These are phyloP conservation scores for Drosophila varians DNA, from an alignment of 1,140 invertebrate species.

Conservation along the genomic window DNA sequence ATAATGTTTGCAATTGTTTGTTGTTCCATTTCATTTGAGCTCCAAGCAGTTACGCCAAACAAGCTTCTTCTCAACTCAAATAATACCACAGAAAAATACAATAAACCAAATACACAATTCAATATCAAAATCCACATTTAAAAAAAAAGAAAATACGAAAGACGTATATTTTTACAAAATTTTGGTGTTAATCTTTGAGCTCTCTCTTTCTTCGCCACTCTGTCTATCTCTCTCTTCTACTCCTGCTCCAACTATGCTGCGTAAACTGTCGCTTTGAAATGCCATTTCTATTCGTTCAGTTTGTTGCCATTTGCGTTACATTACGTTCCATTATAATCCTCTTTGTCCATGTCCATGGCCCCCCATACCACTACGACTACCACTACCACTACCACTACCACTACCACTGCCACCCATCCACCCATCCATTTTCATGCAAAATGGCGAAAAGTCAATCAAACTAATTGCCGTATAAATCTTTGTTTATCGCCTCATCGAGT, in stretches of 20 bases:
- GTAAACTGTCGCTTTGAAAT: constrained; percentile 41
- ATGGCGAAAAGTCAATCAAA: constrained; percentile 26
- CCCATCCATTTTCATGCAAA: constrained; percentile 5
- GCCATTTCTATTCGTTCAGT: constrained; percentile 23
- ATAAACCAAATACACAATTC: constrained; percentile 6
- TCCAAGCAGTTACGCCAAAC: constrained; percentile 1
- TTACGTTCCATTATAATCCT: background rate
- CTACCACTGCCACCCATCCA: background rate
- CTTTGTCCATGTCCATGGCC: constrained; percentile 16
- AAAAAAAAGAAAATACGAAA: constrained; percentile 10
- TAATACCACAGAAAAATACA: constrained; percentile 13
- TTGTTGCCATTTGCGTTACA: constrained; percentile 13
- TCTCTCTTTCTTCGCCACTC: constrained; percentile 34
- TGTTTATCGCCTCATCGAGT: constrained; percentile 35
- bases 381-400: background rate
- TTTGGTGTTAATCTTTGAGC: constrained; percentile 19
- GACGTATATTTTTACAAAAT: constrained; percentile 12
- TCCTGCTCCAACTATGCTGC: constrained; percentile 3
- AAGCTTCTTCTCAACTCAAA: constrained; percentile 16
- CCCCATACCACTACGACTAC: constrained; percentile 2
- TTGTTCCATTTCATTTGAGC: constrained; percentile 30
- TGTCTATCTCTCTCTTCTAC: constrained; percentile 15
- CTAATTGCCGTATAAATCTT: constrained; percentile 27
- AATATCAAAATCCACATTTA: constrained; percentile 21
- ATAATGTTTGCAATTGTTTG: constrained; percentile 48